Base-by-base conservation (phyloP, 2,888 invertebrate species). In the Cosmopolites sordidus region DNA sequence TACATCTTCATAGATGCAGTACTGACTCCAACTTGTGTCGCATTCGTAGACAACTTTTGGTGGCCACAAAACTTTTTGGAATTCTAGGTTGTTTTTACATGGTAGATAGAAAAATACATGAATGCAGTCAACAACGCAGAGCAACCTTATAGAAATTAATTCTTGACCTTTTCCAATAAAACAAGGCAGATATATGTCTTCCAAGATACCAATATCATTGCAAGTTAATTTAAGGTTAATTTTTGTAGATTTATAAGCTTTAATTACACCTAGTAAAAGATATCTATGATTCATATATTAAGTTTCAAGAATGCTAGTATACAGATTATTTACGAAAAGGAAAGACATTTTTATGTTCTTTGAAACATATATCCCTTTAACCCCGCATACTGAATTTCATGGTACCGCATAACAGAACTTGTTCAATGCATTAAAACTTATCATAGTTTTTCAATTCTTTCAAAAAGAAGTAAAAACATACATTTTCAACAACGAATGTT, bases 71-170 rank as follows among this genome's bases (percentile, higher is more conserved):
- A 67, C 45, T 56, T 62, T 60, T 40, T 60, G 51, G 42, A 57
- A 67, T 14, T 57, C 55, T 9, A 17, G 18, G 2, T 54, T 43
- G 3, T 58, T 43, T 3, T 59, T 45, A 29, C 54, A 48, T 1
- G 74, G 75, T 33, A 75, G 62, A 51, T 70, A 66, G 53, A 75
- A 69, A 38, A 63, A 60, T 1, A 76, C 67, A 40, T 65, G 65
- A 14, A 75, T 59, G 8, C 69, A 64, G 43, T 72, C 69, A 1
- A 73, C 70, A 0, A 61, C 59, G 30, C 72, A 73, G 17, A 75
- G 59, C 6, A 76, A 56, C 43, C 64, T 63, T 11, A 76, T 42
- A 22, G 65, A 60, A 27, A 70, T 56, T 1, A 67, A 66, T 49
- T 62, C 58, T 9, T 62, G 62, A 11, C 51, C 59, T 22, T 62